phyloP scores from a whole-genome alignment of 2,113 vertebrate genomes.

The Platanista minor region DNA sequence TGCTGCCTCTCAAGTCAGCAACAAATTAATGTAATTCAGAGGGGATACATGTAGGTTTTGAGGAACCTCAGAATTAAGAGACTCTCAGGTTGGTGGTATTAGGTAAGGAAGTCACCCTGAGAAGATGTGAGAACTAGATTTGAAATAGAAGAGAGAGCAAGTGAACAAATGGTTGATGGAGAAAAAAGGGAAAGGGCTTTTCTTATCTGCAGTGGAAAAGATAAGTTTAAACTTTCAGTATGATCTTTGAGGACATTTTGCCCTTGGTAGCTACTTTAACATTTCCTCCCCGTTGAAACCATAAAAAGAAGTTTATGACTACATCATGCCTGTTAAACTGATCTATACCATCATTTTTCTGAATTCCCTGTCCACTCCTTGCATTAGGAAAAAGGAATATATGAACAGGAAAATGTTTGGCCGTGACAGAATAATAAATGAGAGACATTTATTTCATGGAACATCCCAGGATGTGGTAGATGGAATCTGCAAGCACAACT shows the following conservation, averaged over 20 bases:
- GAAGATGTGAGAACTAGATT: not conserved
- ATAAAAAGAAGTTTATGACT: not conserved
- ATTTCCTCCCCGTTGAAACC: not conserved
- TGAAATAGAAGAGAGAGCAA: not conserved
- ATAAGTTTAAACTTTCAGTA: not conserved
- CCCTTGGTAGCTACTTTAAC: not conserved
- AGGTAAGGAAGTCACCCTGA: not conserved
- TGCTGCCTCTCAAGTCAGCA: not conserved
- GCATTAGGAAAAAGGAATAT: conserved; percentile 96
- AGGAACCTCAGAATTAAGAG: not conserved
- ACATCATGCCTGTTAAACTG: not conserved
- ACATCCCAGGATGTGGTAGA: conserved; percentile 97
- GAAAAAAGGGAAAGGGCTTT: not conserved
- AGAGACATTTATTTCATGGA: conserved; percentile 97
- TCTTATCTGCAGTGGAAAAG: not conserved
- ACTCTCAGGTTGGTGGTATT: not conserved
- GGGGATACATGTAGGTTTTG: not conserved
- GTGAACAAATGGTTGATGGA: not conserved
- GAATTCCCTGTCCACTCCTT: conserved; percentile 34
- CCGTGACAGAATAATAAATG: conserved; percentile 92
- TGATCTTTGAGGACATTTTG: not conserved
- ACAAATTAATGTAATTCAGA: not conserved
- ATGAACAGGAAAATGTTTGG: conserved; percentile 94
- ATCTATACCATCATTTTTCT: conserved; percentile 7
- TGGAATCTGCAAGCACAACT: conserved; percentile 99